Conservation (phyloP, 1,140 invertebrate genomes). For the Polyergus mexicanus region DNA sequence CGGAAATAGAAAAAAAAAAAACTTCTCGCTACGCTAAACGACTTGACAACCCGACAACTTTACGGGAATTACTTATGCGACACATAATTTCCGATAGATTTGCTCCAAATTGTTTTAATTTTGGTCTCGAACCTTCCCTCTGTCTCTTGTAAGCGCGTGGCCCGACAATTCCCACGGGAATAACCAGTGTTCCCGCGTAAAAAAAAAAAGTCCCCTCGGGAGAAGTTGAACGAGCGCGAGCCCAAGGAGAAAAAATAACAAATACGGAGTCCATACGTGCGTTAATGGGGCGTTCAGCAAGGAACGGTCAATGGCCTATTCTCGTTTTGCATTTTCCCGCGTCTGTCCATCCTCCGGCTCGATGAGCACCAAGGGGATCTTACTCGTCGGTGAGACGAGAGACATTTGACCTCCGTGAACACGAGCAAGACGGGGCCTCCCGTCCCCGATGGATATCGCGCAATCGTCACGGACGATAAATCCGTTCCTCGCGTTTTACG, state of each 20-base stretch:
- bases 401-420: constrained; percentile 49
- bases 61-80: constrained; percentile 52
- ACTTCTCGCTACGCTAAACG: not conserved
- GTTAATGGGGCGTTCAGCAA: constrained; percentile 55
- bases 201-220: constrained; percentile 30
- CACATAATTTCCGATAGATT: constrained; percentile 54
- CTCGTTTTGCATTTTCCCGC: constrained; percentile 62
- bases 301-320: constrained; percentile 60
- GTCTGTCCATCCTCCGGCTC: constrained; percentile 35
- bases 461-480: constrained; percentile 68
- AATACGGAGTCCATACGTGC: constrained; percentile 47
- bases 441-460: constrained; percentile 59
- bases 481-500: constrained; percentile 65
- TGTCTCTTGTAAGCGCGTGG: constrained; percentile 11
- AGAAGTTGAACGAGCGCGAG: constrained; percentile 1
- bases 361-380: constrained; percentile 44
- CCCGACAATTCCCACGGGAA: constrained; percentile 54
- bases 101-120: not conserved
- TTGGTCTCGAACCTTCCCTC: not conserved
- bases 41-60: not conserved
- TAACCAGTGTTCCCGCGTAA: constrained; percentile 39
- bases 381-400: constrained; percentile 18
- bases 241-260: constrained; percentile 36
- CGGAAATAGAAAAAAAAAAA: not conserved
- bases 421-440: constrained; percentile 15